These are phyloP conservation scores for Bursaphelenchus okinawaensis DNA, from an alignment of 2,888 invertebrate species.

Conservation along the genomic window DNA sequence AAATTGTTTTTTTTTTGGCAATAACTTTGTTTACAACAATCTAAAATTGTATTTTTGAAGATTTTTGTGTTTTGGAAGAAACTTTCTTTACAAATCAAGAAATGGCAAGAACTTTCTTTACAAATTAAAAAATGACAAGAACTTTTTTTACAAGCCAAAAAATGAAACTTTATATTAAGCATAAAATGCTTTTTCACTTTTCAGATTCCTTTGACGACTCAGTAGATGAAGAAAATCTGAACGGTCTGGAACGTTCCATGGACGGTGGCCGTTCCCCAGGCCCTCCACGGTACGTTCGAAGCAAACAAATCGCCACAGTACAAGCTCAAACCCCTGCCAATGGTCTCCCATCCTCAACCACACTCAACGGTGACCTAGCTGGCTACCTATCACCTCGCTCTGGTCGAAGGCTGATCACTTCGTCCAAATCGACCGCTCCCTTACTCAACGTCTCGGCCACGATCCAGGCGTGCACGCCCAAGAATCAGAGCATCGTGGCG, in stretches of 20 bases:
- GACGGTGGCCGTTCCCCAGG: conserved; percentile 5
- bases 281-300: conserved; percentile 3
- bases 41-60: no score
- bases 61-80: background rate
- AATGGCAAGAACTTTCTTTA: background rate
- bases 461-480: background rate
- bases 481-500: background rate
- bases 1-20: no score
- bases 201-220: conserved; percentile 18
- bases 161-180: background rate
- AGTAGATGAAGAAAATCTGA: conserved; percentile 11
- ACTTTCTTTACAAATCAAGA: background rate
- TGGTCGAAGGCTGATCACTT: conserved; percentile 1
- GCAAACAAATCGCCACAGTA: conserved; percentile 1
- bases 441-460: background rate
- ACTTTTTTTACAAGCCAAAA: no score
- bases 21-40: no score
- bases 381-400: conserved; percentile 11
- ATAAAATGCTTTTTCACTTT: background rate
- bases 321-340: background rate
- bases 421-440: conserved; percentile 4
- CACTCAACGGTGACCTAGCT: conserved; percentile 7
- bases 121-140: background rate
- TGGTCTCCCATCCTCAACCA: conserved; percentile 2
- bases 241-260: background rate